Evolutionary conservation across 2,888 invertebrate species (phyloP).

Genomic region (Melinaea menophilus): DNA sequence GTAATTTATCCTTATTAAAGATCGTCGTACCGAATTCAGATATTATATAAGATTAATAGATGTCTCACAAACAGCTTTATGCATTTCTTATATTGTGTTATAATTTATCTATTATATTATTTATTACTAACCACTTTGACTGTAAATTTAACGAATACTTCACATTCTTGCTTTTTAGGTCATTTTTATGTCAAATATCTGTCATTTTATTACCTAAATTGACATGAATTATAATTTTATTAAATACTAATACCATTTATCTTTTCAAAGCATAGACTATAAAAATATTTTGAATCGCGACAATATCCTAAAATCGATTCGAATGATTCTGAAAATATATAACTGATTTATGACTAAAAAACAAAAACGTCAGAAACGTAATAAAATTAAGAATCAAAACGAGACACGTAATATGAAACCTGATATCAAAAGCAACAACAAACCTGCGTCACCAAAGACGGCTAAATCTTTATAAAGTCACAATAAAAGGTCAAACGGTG

Average conservation of each 20-base stretch:
- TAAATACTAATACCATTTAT: too few relatives aligned
- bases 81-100: background rate
- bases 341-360: too few relatives aligned
- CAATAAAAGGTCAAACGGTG: slow-evolving; percentile 8
- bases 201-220: too few relatives aligned
- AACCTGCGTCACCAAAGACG: background rate
- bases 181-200: too few relatives aligned
- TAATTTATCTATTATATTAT: background rate
- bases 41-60: slow-evolving; percentile 10
- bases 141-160: background rate
- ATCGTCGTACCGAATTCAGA: slow-evolving; percentile 19
- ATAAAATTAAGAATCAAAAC: too few relatives aligned
- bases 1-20: slow-evolving; percentile 26
- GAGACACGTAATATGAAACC: background rate
- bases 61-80: slow-evolving; percentile 2
- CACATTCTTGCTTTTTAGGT: too few relatives aligned
- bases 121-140: background rate
- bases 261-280: too few relatives aligned
- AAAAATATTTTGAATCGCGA: too few relatives aligned
- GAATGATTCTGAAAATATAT: too few relatives aligned
- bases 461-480: background rate
- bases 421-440: background rate
- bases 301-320: too few relatives aligned
- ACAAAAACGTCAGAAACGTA: too few relatives aligned
- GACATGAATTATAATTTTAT: too few relatives aligned